A percentile compares a stretch with the other conserved stretches of the same genome.
Conservation (phyloP, 2,888 invertebrate genomes). For the Magallana nippona region DNA sequence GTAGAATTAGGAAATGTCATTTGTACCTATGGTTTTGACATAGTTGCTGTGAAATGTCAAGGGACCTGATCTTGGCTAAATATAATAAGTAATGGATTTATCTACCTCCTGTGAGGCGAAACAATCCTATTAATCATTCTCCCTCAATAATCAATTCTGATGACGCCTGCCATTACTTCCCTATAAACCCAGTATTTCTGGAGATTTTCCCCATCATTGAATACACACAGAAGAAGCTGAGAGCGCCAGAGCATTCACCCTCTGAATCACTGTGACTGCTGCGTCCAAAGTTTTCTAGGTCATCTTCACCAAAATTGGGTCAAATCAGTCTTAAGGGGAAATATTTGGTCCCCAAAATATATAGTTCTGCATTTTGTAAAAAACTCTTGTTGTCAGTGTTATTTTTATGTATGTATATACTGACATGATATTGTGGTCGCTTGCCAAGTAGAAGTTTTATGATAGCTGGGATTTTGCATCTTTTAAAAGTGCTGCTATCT, state of each 20-base stretch:
- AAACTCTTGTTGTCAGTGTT: background rate
- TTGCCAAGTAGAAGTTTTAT: conserved; percentile 17
- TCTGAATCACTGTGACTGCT: conserved; percentile 25
- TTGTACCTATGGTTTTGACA: conserved; percentile 31
- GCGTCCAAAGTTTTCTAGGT: conserved; percentile 24
- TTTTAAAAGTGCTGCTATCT: conserved; percentile 20
- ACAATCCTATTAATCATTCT: conserved; percentile 29
- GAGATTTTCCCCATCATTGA: conserved; percentile 10
- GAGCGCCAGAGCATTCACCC: conserved; percentile 12
- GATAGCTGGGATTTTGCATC: background rate
- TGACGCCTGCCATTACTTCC: background rate
- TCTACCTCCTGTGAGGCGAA: conserved; percentile 23
- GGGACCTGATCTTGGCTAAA: conserved; percentile 24
- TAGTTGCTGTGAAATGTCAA: conserved; percentile 29
- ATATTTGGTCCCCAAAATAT: background rate
- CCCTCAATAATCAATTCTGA: conserved; percentile 30
- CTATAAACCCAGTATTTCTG: conserved; percentile 22
- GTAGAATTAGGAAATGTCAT: conserved; percentile 14
- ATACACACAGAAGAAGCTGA: conserved; percentile 15
- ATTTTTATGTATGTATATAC: conserved; percentile 4
- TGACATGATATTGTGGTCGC: conserved; percentile 23
- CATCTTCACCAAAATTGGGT: conserved; percentile 13
- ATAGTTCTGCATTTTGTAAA: background rate
- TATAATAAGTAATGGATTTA: conserved; percentile 33
- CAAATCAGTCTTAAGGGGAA: background rate